Percentiles rank a stretch among this genome's conserved stretches.
These are phyloP conservation scores for Cyrtodaria siliqua DNA, from an alignment of 2,888 invertebrate genomes.

Conservation along the genomic window DNA sequence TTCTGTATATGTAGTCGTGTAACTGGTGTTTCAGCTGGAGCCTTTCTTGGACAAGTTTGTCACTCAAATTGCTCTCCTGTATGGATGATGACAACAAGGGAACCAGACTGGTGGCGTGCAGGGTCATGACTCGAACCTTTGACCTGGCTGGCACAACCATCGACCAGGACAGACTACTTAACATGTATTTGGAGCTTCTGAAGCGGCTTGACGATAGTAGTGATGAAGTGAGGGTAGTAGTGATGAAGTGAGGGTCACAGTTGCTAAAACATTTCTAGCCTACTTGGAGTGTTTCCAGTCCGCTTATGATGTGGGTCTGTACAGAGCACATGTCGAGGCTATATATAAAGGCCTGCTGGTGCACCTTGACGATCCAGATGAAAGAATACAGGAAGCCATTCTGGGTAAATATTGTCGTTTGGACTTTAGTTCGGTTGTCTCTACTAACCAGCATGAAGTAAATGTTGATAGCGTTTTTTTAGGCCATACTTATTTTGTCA, in stretches of 20 bases:
- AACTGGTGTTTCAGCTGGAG: conserved; percentile 62
- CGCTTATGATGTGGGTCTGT: conserved; percentile 88
- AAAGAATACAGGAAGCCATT: conserved; percentile 83
- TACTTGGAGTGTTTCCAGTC: conserved; percentile 87
- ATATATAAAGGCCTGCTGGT: conserved; percentile 91
- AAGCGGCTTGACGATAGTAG: conserved; percentile 93
- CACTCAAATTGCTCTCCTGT: conserved; percentile 81
- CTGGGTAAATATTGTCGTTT: too few relatives aligned
- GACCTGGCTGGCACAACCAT: conserved; percentile 75
- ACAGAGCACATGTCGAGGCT: conserved; percentile 89
- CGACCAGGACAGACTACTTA: conserved; percentile 84
- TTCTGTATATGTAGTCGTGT: too few relatives aligned
- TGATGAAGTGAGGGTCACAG: too few relatives aligned
- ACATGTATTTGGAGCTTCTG: conserved; percentile 87
- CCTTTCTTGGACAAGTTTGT: conserved; percentile 81
- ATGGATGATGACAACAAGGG: conserved; percentile 85
- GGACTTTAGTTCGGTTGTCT: too few relatives aligned
- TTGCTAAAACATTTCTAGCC: conserved; percentile 88
- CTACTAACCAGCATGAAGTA: too few relatives aligned
- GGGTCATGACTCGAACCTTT: conserved; percentile 87
- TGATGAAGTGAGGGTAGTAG: conserved; percentile 89
- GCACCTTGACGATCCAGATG: conserved; percentile 94
- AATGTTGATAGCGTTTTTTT: too few relatives aligned
- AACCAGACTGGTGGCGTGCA: conserved; percentile 85
- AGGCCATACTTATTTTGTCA: too few relatives aligned